Evolutionary conservation across 2,113 vertebrate genomes (phyloP), one percentile per base, ranked within the genome.

Genomic region (Pyrgilauda ruficollis): DNA sequence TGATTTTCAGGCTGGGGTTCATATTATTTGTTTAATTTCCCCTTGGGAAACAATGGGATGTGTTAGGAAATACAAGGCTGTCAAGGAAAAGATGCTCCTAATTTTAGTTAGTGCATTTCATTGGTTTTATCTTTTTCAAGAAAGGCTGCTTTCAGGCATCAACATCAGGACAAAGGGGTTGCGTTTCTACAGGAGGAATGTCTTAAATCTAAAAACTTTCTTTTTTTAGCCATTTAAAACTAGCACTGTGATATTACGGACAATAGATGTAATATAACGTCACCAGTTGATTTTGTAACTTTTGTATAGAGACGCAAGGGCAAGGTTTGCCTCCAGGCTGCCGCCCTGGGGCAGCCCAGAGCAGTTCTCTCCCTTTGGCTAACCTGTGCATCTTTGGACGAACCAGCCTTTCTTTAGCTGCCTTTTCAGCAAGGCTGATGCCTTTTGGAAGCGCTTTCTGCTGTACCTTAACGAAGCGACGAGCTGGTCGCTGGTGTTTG

Each of bases 231-330:
- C 96, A 97, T 97, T 97, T 93, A n/a, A 96, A 97, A 96, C 96
- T 94, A 97, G 92, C 97, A 97, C 97, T 97, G 97, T 97, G 97
- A 97, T 97, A 97, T 94, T 95, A 97, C 9, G 73, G 95, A 97
- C 90, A 97, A 97, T 96, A 96, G 96, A 91, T 97, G 97, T 97
- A 97, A 97, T 96, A 97, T 97, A 97, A 96, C 31, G 90, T 96
- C 95, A 96, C 97, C 96, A 55, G 94, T 95, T 97, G 95, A 90
- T 96, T 97, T 97, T 97, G 89, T 97, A 97, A 94, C 94, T 97
- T 97, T 97, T 97, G 94, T 97, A 97, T 94, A 94, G 96, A 96
- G 92, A 95, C 1, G 10, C 75, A 89, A 94, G 84, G 85, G 81
- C 94, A 93, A 91, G 79, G 52, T 96, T 94, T 90, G 92, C 76